phyloP scores from a whole-genome alignment of 2,113 vertebrate genomes.

The Callorhinus ursinus region DNA sequence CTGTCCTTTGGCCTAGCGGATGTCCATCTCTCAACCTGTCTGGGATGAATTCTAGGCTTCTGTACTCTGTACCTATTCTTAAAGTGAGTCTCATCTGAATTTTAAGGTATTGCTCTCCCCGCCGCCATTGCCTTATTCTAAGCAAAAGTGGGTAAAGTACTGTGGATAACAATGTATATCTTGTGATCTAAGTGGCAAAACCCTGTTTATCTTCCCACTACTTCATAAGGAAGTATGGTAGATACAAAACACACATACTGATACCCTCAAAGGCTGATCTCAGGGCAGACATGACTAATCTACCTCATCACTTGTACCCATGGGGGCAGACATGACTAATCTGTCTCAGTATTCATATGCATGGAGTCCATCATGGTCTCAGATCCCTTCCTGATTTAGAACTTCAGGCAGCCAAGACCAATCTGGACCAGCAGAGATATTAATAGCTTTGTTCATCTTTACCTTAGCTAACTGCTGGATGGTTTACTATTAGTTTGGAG shows the following conservation, averaged over 20 bases:
- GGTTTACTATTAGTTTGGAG: neutral
- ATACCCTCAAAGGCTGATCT: neutral
- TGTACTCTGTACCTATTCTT: neutral
- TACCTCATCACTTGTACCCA: neutral
- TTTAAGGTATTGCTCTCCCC: neutral
- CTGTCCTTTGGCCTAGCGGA: neutral
- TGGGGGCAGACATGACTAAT: neutral
- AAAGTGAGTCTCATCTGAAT: neutral
- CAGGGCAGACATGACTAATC: slow-evolving; percentile 31
- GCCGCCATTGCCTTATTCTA: neutral
- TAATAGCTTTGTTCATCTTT: slow-evolving; percentile 13
- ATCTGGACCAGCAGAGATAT: neutral
- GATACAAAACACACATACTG: neutral
- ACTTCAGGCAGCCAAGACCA: neutral
- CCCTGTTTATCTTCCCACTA: neutral
- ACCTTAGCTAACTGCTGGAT: neutral
- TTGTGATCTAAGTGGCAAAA: slow-evolving; percentile 1
- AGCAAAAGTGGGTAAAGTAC: neutral
- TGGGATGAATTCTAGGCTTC: neutral
- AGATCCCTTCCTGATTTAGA: neutral
- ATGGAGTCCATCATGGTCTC: neutral
- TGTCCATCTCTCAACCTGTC: neutral
- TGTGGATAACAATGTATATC: neutral
- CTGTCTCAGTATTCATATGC: neutral
- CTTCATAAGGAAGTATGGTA: neutral